A percentile compares a stretch with the other conserved stretches of the same genome.
phyloP scores from a whole-genome alignment of 2,888 invertebrate genomes.

The Cybosia mesomella region DNA sequence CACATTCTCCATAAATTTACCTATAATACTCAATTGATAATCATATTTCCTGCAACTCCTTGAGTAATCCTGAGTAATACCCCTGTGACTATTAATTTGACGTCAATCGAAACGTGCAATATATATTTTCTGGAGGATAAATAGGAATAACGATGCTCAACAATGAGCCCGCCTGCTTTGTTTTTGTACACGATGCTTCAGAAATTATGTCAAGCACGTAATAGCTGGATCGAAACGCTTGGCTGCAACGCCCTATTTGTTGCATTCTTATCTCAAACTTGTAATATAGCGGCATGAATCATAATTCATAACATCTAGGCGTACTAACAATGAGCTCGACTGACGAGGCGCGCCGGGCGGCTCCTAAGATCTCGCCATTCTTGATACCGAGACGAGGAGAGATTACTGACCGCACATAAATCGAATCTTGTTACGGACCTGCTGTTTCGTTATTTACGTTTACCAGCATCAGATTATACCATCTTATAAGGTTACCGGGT shows the following conservation, averaged over 20 bases:
- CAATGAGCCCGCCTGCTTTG: conserved; percentile 58
- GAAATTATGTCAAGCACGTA: conserved; percentile 78
- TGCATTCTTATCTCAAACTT: conserved; percentile 81
- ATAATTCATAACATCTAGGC: conserved; percentile 67
- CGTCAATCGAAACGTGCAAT: conserved; percentile 47
- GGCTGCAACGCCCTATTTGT: conserved; percentile 80
- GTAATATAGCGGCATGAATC: conserved; percentile 77
- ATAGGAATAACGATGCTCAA: conserved; percentile 47
- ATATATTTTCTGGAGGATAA: conserved; percentile 42
- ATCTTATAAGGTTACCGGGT: conserved; percentile 76
- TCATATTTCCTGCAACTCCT: conserved; percentile 26
- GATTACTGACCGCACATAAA: conserved; percentile 77
- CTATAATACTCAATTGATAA: conserved; percentile 31
- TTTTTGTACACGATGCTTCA: conserved; percentile 60
- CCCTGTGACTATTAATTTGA: conserved; percentile 46
- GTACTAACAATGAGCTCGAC: conserved; percentile 78
- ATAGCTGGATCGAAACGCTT: conserved; percentile 69
- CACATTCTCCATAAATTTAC: conserved; percentile 13
- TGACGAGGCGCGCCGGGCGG: conserved; percentile 80
- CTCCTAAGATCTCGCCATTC: conserved; percentile 68
- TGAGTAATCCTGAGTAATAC: conserved; percentile 23
- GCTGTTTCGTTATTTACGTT: conserved; percentile 77
- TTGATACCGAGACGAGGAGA: conserved; percentile 67
- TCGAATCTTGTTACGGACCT: conserved; percentile 79
- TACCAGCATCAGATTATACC: conserved; percentile 72